A percentile compares a stretch with the other conserved stretches of the same genome.
Conservation (phyloP, 2,113 vertebrate genomes). For the Orcinus orca region DNA sequence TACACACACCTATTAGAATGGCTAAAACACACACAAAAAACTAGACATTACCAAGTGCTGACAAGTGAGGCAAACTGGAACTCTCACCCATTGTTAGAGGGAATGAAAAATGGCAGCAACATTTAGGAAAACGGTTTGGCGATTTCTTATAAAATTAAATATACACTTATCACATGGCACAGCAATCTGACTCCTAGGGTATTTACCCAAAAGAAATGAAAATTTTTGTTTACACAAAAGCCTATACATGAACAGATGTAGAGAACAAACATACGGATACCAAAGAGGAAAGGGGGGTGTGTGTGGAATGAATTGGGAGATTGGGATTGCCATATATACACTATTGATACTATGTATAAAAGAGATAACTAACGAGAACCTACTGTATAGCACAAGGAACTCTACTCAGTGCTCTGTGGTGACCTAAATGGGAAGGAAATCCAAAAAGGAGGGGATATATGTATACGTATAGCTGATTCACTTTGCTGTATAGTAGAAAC, state of each 20-base stretch:
- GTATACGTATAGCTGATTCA: no score
- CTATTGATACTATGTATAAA: no score
- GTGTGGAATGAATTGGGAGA: no score
- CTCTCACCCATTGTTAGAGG: neutral
- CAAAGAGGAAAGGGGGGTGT: no score
- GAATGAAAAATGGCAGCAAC: neutral
- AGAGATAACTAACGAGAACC: no score
- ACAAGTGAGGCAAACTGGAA: neutral
- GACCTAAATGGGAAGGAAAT: no score
- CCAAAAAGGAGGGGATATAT: no score
- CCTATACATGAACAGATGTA: neutral
- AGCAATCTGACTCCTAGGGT: neutral
- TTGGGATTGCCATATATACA: no score
- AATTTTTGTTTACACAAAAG: neutral
- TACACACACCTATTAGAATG: neutral
- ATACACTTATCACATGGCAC: neutral
- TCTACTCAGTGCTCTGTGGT: no score
- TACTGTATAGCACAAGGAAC: no score
- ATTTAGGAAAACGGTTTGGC: neutral
- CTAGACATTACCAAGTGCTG: neutral
- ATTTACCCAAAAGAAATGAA: conserved; percentile 18
- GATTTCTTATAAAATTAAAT: conserved; percentile 33
- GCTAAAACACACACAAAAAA: neutral
- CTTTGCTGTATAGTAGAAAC: no score
- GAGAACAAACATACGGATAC: no score